Evolutionary conservation across 2,797 vertebrate genomes (phyloP).

Genomic region (Gymnocypris eckloni): DNA sequence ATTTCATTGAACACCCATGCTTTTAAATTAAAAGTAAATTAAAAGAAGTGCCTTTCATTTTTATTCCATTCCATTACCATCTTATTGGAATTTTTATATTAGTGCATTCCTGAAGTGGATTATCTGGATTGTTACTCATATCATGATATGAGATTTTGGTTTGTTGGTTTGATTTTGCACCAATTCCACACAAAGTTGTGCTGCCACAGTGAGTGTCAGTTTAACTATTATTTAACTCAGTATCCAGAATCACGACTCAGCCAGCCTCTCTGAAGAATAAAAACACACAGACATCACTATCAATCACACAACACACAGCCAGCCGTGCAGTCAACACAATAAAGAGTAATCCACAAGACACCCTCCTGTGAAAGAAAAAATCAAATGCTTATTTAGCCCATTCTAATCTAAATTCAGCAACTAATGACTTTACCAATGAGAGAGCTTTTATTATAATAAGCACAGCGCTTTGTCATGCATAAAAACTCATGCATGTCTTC

Average conservation of each 20-base stretch:
- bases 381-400: conserved; percentile 30
- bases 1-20: neutral
- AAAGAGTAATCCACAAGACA: conserved; percentile 26
- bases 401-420: conserved; percentile 17
- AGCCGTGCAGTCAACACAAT: conserved; percentile 32
- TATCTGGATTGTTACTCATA: neutral
- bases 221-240: conserved; percentile 41
- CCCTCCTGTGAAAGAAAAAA: conserved; percentile 4
- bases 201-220: conserved; percentile 13
- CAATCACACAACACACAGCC: conserved; percentile 22
- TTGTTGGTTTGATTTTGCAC: neutral
- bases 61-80: neutral
- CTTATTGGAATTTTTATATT: neutral
- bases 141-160: neutral
- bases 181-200: neutral
- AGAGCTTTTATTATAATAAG: neutral
- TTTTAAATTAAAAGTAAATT: neutral
- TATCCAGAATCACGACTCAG: conserved; percentile 17
- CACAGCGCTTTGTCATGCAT: neutral
- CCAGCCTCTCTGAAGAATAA: conserved; percentile 36
- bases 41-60: neutral
- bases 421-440: neutral
- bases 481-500: neutral
- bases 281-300: conserved; percentile 51
- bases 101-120: neutral